These are phyloP conservation scores for Formica selysi DNA, from an alignment of 1,140 invertebrate genomes.

Conservation along the genomic window DNA sequence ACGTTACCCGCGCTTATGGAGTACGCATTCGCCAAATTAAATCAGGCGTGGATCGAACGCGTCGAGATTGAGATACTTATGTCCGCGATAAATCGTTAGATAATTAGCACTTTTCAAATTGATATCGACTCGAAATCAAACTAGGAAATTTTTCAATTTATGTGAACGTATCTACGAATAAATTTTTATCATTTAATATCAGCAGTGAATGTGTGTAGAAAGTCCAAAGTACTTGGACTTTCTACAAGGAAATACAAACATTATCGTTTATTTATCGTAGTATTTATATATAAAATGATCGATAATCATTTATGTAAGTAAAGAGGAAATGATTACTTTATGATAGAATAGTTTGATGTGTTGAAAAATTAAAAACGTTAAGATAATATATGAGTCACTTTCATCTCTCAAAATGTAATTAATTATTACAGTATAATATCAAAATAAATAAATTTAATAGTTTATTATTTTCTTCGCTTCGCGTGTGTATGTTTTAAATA, in stretches of 20 bases:
- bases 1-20: constrained; percentile 22
- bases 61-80: not conserved
- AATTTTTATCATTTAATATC: not conserved
- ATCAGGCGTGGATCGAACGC: constrained; percentile 35
- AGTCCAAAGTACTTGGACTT: not conserved
- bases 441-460: not conserved
- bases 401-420: not conserved
- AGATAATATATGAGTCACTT: not conserved
- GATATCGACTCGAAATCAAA: not conserved
- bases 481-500: not conserved
- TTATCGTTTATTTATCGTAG: not conserved
- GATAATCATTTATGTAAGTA: not conserved
- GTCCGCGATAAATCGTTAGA: not conserved
- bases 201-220: not conserved
- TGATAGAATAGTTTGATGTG: not conserved
- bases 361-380: not conserved
- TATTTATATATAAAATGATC: not conserved
- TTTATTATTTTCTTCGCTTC: not conserved
- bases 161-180: not conserved
- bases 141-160: not conserved
- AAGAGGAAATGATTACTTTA: not conserved
- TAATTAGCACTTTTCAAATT: not conserved
- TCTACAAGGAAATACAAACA: too few relatives aligned
- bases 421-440: not conserved
- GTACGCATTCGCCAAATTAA: constrained; percentile 55